These are phyloP conservation scores for Sylvilagus floridanus DNA, from an alignment of 2,797 vertebrate species.

Conservation along the genomic window DNA sequence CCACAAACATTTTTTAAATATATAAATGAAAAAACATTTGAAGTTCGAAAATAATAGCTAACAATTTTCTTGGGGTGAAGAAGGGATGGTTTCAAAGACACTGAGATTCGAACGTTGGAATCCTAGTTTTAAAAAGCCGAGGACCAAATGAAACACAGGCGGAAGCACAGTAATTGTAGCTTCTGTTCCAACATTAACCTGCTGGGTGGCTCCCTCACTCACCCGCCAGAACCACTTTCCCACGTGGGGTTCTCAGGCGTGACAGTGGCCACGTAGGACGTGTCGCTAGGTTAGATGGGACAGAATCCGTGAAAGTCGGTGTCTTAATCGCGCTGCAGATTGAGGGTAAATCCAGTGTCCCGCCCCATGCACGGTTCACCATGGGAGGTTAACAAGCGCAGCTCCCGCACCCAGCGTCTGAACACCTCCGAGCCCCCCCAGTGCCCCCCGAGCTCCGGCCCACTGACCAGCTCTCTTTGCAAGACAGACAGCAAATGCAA, in stretches of 20 bases:
- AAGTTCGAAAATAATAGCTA: conserved; percentile 23
- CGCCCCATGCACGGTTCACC: neutral
- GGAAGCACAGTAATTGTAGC: neutral
- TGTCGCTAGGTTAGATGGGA: neutral
- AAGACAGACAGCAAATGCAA: neutral
- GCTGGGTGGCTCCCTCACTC: neutral
- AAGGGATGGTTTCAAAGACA: neutral
- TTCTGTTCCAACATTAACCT: neutral
- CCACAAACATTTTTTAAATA: too few relatives aligned
- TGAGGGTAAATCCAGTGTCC: neutral
- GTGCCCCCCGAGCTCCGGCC: too few relatives aligned
- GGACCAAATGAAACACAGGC: neutral
- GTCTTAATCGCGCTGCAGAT: neutral
- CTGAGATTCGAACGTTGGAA: neutral
- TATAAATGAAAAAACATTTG: neutral
- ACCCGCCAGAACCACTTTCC: neutral
- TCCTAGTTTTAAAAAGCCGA: neutral
- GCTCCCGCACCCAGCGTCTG: neutral
- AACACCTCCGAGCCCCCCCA: neutral
- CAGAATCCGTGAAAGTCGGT: accelerated
- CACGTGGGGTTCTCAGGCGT: accelerated
- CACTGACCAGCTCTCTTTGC: neutral
- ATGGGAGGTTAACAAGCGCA: neutral
- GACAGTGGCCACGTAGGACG: accelerated
- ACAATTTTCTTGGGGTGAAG: neutral